A percentile compares a stretch with the other conserved stretches of the same genome.
phyloP scores from a whole-genome alignment of 2,113 vertebrate species.

The Upupa epops region DNA sequence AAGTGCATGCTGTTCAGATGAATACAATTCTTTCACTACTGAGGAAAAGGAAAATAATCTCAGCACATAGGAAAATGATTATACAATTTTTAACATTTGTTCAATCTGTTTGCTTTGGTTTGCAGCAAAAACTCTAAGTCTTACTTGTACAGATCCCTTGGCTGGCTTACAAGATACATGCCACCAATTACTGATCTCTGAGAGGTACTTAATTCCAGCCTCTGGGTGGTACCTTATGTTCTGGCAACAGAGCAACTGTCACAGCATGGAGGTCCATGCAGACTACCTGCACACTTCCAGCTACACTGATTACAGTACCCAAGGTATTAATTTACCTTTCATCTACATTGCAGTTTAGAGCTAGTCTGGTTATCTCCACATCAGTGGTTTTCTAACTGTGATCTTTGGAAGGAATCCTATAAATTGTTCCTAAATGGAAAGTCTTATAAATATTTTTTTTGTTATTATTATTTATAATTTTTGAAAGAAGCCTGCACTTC shows the following conservation, averaged over 20 bases:
- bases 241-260: not conserved
- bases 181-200: not conserved
- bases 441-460: not conserved
- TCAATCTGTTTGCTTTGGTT: not conserved
- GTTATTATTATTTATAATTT: not conserved
- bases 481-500: not conserved
- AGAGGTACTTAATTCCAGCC: not conserved
- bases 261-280: not conserved
- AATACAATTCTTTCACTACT: not conserved
- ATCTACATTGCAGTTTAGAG: not conserved
- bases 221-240: not conserved
- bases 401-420: constrained; percentile 2
- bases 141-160: not conserved
- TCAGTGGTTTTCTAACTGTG: constrained; percentile 21
- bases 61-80: not conserved
- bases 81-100: not conserved
- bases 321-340: not conserved
- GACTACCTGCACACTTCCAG: not conserved
- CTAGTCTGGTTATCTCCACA: constrained; percentile 21
- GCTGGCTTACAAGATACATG: not conserved
- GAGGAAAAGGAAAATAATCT: not conserved
- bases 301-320: not conserved
- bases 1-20: not conserved
- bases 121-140: not conserved
- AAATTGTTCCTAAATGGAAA: constrained; percentile 18